Evolutionary conservation across 2,888 invertebrate species (phyloP).

Genomic region (Stenurella melanura): DNA sequence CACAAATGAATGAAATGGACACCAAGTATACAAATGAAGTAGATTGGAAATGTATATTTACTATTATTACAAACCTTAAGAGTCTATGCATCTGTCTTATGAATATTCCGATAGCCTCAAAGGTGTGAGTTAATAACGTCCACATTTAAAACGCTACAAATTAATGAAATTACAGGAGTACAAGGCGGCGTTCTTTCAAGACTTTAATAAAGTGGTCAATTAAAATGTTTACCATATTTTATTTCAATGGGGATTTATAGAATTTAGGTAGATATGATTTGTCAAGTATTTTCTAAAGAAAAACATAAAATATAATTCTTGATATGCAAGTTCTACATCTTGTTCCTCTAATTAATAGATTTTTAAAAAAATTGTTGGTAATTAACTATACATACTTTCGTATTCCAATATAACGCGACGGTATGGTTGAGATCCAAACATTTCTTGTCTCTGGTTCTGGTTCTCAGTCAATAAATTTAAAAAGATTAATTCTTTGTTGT

Average conservation of each 20-base stretch:
- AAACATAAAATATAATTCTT: too few species aligned
- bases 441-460: too few species aligned
- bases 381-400: too few species aligned
- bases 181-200: conserved; percentile 26
- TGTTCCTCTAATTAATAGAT: too few species aligned
- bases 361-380: too few species aligned
- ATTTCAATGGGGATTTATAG: background rate
- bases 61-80: conserved; percentile 15
- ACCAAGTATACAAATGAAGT: conserved; percentile 26
- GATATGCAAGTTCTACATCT: too few species aligned
- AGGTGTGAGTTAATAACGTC: conserved; percentile 36
- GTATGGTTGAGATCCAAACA: too few species aligned
- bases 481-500: too few species aligned
- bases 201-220: background rate
- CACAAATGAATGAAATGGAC: conserved; percentile 38
- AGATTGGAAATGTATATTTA: conserved; percentile 34
- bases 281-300: background rate
- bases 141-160: conserved; percentile 36
- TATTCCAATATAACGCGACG: too few species aligned
- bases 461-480: too few species aligned
- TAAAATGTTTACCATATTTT: background rate
- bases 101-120: background rate
- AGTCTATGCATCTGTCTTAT: conserved; percentile 28
- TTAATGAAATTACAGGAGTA: conserved; percentile 32
- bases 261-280: background rate